Conservation (phyloP, 2,888 invertebrate genomes). For the Vesta saturnalis region DNA sequence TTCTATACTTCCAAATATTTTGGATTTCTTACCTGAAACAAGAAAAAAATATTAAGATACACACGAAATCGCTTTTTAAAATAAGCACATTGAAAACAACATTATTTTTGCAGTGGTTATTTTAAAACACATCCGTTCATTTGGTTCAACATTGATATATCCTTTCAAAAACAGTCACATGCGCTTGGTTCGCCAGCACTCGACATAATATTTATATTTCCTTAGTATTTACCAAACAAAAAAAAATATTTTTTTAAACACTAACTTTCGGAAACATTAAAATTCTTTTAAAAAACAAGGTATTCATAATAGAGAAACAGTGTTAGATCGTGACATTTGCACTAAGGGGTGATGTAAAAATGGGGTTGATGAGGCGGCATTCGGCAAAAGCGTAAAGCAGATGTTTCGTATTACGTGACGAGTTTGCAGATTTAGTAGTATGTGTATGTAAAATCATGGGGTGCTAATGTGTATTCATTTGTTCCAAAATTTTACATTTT, state of each 20-base stretch:
- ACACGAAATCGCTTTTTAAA: background rate
- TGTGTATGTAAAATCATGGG: slow-evolving; percentile 23
- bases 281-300: slow-evolving; percentile 41
- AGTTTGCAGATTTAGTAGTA: slow-evolving; percentile 17
- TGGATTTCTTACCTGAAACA: slow-evolving; percentile 25
- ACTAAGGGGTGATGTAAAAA: slow-evolving; percentile 29
- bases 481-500: slow-evolving; percentile 3
- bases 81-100: background rate
- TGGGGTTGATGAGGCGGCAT: slow-evolving; percentile 32
- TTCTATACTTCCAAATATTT: too few relatives aligned
- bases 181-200: slow-evolving; percentile 26
- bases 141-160: slow-evolving; percentile 23
- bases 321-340: slow-evolving; percentile 40
- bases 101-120: slow-evolving; percentile 21
- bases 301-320: slow-evolving; percentile 34
- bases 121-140: slow-evolving; percentile 25
- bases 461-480: slow-evolving; percentile 30
- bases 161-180: slow-evolving; percentile 33
- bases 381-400: slow-evolving; percentile 33
- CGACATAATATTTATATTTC: slow-evolving; percentile 44
- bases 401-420: slow-evolving; percentile 27
- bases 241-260: slow-evolving; percentile 40
- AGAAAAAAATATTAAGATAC: slow-evolving; percentile 3
- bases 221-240: slow-evolving; percentile 27
- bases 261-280: slow-evolving; percentile 40